phyloP scores from a whole-genome alignment of 2,797 vertebrate species.

The Gallinago nigripennis region DNA sequence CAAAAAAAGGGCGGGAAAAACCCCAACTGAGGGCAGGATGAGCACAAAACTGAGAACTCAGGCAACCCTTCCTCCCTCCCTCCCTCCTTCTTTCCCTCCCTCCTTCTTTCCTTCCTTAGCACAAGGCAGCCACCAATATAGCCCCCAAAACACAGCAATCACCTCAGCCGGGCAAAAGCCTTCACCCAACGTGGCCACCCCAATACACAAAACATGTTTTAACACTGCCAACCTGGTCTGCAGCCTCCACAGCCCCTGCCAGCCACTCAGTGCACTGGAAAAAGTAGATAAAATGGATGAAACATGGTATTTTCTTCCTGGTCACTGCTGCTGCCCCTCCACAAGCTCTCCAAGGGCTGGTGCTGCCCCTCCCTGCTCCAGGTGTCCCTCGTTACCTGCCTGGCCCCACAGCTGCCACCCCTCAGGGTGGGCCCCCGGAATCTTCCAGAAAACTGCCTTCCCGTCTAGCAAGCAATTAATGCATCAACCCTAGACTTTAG shows the following conservation, averaged over 20 bases:
- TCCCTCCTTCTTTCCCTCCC: too few relatives aligned
- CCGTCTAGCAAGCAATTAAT: background rate
- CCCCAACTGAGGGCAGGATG: fast-evolving
- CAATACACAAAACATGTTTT: fast-evolving
- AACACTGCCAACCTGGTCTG: fast-evolving
- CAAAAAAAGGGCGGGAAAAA: fast-evolving
- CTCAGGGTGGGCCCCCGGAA: fast-evolving
- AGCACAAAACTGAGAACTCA: fast-evolving
- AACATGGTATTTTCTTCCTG: fast-evolving
- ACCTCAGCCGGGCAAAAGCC: background rate
- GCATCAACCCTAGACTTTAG: background rate
- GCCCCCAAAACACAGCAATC: background rate
- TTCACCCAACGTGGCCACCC: fast-evolving
- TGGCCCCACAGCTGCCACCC: background rate
- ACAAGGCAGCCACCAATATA: fast-evolving
- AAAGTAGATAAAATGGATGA: fast-evolving
- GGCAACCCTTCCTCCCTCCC: background rate
- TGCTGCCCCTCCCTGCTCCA: background rate
- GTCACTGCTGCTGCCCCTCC: background rate
- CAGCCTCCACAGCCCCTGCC: fast-evolving
- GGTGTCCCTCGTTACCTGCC: fast-evolving
- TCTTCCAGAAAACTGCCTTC: background rate
- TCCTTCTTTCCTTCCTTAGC: fast-evolving
- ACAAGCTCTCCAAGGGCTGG: fast-evolving
- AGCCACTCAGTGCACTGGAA: fast-evolving